Conservation (phyloP, 1,140 invertebrate genomes). For the Platyscapa corneri region DNA sequence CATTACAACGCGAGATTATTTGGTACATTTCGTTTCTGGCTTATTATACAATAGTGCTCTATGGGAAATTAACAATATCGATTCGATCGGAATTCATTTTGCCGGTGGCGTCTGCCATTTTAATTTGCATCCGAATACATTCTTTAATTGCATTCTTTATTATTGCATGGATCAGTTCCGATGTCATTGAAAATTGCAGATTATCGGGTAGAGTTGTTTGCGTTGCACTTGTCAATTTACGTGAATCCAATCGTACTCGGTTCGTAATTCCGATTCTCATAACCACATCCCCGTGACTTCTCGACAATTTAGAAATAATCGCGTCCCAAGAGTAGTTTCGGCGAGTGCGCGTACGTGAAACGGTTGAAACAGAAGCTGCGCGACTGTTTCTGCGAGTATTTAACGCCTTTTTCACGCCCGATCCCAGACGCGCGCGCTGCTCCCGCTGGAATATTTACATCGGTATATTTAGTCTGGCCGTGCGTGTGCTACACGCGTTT, state of each 20-base stretch:
- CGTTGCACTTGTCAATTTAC: no score
- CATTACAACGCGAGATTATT: background rate
- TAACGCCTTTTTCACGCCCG: slow-evolving; percentile 63
- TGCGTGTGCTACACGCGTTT: slow-evolving; percentile 55
- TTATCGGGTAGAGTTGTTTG: no score
- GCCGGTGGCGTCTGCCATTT: no score
- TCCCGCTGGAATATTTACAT: slow-evolving; percentile 59
- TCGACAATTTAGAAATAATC: background rate
- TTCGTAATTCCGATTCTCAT: no score
- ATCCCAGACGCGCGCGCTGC: slow-evolving; percentile 50
- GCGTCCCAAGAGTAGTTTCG: background rate
- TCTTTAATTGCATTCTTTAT: no score
- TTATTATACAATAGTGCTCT: background rate
- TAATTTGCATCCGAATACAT: no score
- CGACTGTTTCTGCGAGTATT: slow-evolving; percentile 47
- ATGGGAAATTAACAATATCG: background rate
- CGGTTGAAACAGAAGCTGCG: background rate
- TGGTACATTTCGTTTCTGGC: background rate
- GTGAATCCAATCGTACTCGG: no score
- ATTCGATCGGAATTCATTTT: no score
- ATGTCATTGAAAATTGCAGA: no score
- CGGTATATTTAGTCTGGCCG: slow-evolving; percentile 64
- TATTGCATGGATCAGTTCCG: no score
- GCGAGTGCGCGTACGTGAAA: background rate
- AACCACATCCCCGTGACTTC: background rate